Conservation (phyloP, 1,140 invertebrate species). For the Rhynchophorus ferrugineus region DNA sequence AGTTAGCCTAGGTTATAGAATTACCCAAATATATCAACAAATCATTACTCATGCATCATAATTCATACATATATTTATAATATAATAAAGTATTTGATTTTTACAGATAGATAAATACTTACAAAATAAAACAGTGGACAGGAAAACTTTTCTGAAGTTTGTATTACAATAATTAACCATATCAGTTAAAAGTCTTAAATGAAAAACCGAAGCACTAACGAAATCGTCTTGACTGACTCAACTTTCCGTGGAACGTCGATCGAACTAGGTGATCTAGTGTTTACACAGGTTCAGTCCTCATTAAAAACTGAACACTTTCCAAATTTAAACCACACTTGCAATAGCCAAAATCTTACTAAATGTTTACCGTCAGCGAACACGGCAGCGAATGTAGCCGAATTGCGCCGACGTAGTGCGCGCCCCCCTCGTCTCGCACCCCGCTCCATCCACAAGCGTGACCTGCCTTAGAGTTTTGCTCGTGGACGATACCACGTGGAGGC, state of each 20-base stretch:
- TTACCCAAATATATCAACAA: no score
- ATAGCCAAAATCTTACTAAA: conserved; percentile 24
- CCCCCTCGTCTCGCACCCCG: conserved; percentile 9
- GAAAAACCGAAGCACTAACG: not conserved
- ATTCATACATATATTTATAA: no score
- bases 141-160: no score
- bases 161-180: no score
- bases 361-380: conserved; percentile 17
- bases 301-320: conserved; percentile 9
- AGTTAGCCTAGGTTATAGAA: no score
- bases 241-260: no score
- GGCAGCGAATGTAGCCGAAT: conserved; percentile 6
- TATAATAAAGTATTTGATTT: no score
- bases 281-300: not conserved
- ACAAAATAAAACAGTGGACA: no score
- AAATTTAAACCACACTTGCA: conserved; percentile 21
- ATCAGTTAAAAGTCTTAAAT: no score
- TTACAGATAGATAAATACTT: no score
- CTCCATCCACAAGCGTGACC: conserved; percentile 24
- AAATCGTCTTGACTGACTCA: not conserved
- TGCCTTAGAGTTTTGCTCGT: conserved; percentile 32
- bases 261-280: no score
- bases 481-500: conserved; percentile 39
- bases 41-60: no score
- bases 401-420: not conserved